A percentile compares a stretch with the other conserved stretches of the same genome.
These are phyloP conservation scores for Hippoglossus hippoglossus DNA, from an alignment of 2,797 vertebrate species.

Conservation along the genomic window DNA sequence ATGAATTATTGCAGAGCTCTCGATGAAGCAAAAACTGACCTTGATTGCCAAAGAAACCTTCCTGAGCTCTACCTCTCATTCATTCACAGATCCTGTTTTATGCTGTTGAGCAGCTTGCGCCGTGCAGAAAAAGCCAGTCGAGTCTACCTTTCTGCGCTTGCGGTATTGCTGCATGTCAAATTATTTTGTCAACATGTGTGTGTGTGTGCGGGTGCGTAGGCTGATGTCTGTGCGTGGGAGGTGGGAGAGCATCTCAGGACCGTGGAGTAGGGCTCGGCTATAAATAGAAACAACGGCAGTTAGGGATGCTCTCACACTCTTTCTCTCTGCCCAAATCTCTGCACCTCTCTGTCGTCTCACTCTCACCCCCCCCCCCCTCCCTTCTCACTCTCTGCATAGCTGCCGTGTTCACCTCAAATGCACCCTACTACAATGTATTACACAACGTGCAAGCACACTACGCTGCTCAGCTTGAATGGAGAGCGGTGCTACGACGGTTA, in stretches of 20 bases:
- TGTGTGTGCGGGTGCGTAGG: conserved; percentile 48
- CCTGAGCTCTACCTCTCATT: conserved; percentile 43
- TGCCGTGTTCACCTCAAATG: conserved; percentile 78
- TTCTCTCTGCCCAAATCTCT: conserved; percentile 76
- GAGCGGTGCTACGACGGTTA: conserved; percentile 46
- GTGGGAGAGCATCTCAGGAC: conserved; percentile 78
- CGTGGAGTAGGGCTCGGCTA: conserved; percentile 74
- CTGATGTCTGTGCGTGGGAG: conserved; percentile 65
- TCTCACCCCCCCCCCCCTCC: neutral
- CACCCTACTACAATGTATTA: conserved; percentile 75
- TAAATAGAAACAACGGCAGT: conserved; percentile 80
- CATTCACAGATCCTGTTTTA: conserved; percentile 52
- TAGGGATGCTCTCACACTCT: conserved; percentile 77
- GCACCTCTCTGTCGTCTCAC: conserved; percentile 69
- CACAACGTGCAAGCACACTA: conserved; percentile 67
- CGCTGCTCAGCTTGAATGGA: conserved; percentile 66
- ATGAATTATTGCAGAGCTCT: conserved; percentile 61
- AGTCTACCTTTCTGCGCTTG: conserved; percentile 14
- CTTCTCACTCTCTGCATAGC: conserved; percentile 68
- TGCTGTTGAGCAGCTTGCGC: conserved; percentile 22
- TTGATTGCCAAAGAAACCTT: conserved; percentile 55
- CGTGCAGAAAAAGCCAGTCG: conserved; percentile 12
- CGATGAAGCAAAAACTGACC: conserved; percentile 56
- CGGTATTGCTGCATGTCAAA: conserved; percentile 48
- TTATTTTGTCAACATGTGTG: conserved; percentile 39